phyloP scores from a whole-genome alignment of 2,113 vertebrate genomes.

The Maccullochella peelii region DNA sequence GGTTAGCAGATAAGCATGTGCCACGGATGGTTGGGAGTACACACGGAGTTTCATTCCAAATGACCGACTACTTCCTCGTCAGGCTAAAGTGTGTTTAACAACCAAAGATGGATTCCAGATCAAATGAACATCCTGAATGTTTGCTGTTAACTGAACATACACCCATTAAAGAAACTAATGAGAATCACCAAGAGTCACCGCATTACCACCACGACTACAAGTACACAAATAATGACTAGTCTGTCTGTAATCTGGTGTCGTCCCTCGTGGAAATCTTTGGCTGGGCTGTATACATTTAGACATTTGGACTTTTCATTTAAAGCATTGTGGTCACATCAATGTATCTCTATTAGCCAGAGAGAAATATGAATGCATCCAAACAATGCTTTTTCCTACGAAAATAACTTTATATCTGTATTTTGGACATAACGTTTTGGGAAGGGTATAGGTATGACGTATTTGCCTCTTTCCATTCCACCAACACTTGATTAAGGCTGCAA shows the following conservation, averaged over 20 bases:
- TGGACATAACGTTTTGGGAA: too few relatives aligned
- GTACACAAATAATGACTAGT: not conserved
- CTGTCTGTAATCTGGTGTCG: not conserved
- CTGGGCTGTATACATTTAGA: not conserved
- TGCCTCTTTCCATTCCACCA: not conserved
- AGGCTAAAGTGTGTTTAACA: not conserved
- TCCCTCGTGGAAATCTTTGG: constrained; percentile 33
- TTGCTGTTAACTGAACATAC: not conserved
- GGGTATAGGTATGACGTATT: not conserved
- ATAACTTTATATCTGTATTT: not conserved
- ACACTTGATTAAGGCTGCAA: not conserved
- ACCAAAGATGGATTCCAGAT: not conserved
- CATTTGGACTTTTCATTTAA: constrained; percentile 9
- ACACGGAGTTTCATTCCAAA: fast-evolving
- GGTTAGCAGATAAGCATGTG: not conserved
- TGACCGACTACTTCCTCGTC: not conserved
- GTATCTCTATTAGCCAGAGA: not conserved
- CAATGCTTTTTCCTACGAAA: not conserved
- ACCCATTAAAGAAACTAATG: not conserved
- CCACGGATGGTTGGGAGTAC: not conserved
- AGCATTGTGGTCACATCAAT: not conserved
- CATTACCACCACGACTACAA: not conserved
- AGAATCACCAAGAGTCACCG: not conserved
- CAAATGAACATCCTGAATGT: not conserved
- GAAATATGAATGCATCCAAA: not conserved